phyloP scores from a whole-genome alignment of 2,888 invertebrate species.

The Nycteola revayana region DNA sequence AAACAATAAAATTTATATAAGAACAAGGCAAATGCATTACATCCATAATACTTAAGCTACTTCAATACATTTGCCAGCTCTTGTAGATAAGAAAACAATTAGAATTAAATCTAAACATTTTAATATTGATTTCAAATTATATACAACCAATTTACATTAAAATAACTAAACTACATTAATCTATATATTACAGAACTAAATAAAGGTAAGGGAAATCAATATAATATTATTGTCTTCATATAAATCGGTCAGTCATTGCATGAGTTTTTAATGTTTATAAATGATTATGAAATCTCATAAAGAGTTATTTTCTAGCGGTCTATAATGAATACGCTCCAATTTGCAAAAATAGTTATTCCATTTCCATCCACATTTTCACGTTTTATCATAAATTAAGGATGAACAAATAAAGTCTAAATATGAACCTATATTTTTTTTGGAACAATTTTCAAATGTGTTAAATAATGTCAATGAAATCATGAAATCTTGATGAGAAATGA shows the following conservation, averaged over 20 bases:
- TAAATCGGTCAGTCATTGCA: slow-evolving; percentile 32
- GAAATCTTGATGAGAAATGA: slow-evolving; percentile 27
- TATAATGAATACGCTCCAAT: not conserved
- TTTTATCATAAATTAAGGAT: no score
- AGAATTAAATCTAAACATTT: slow-evolving; percentile 38
- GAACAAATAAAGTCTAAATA: no score
- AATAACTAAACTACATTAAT: slow-evolving; percentile 36
- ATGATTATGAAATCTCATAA: slow-evolving; percentile 6
- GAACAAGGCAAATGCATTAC: slow-evolving; percentile 25
- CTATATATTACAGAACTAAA: slow-evolving; percentile 45
- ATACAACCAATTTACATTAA: slow-evolving; percentile 77
- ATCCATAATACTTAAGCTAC: slow-evolving; percentile 13
- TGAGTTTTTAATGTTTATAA: slow-evolving; percentile 24
- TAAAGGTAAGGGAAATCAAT: slow-evolving; percentile 31
- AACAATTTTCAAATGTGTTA: slow-evolving; percentile 11
- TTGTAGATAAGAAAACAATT: slow-evolving; percentile 33
- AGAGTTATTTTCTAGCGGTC: not conserved
- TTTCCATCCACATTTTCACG: no score
- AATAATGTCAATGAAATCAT: no score
- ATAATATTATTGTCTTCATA: slow-evolving; percentile 30
- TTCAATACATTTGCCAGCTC: slow-evolving; percentile 19
- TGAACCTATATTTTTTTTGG: no score
- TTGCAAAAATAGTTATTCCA: not conserved
- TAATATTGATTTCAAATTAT: slow-evolving; percentile 59
- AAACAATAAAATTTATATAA: slow-evolving; percentile 32